phyloP scores from a whole-genome alignment of 1,140 invertebrate species.

The Drosophila elegans region DNA sequence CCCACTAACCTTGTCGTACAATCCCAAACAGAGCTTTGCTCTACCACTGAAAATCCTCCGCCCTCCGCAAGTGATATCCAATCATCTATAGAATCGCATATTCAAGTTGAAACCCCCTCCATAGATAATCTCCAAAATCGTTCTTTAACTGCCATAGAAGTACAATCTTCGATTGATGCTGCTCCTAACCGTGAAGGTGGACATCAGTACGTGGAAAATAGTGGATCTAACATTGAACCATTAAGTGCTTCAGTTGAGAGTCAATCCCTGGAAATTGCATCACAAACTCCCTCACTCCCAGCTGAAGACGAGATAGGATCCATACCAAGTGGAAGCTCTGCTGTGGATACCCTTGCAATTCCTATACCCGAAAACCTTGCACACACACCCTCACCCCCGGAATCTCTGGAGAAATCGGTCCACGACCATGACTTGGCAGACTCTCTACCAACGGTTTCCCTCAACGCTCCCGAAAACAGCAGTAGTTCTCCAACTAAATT shows the following conservation, averaged over 20 bases:
- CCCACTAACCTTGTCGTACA: too few species aligned
- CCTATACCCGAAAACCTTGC: not conserved
- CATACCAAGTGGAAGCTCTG: slow-evolving; percentile 5
- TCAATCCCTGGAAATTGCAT: not conserved
- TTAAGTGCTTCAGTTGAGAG: not conserved
- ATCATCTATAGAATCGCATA: not conserved
- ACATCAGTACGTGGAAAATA: not conserved
- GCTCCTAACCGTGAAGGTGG: not conserved
- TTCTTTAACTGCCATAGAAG: not conserved
- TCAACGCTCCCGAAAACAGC: slow-evolving; percentile 52
- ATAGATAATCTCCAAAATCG: not conserved
- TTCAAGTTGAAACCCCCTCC: not conserved
- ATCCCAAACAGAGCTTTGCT: not conserved
- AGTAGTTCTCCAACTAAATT: not conserved
- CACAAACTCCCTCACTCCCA: too few species aligned
- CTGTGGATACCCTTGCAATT: not conserved
- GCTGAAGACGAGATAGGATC: not conserved
- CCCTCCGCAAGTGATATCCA: not conserved
- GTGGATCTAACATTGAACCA: not conserved
- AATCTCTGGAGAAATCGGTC: not conserved
- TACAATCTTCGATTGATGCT: not conserved
- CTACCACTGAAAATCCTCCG: not conserved
- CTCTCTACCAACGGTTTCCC: slow-evolving; percentile 13
- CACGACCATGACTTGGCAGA: not conserved
- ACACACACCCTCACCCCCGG: not conserved